phyloP scores from a whole-genome alignment of 1,140 invertebrate species.

The Cylas formicarius region DNA sequence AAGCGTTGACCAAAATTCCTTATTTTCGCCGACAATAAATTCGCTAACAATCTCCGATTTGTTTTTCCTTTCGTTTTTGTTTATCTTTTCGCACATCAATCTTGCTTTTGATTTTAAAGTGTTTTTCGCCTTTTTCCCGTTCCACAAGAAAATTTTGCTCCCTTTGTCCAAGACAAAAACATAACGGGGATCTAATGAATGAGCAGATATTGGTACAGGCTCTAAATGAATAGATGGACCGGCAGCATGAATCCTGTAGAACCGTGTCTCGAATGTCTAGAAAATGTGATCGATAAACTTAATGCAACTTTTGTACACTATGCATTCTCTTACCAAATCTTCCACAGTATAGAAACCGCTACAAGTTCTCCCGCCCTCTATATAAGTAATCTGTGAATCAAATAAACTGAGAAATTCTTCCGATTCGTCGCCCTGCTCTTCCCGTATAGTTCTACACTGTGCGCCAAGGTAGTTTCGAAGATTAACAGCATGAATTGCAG shows the following conservation, averaged over 20 bases:
- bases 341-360: conserved; percentile 98
- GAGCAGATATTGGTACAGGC: conserved; percentile 63
- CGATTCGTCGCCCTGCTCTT: conserved; percentile 94
- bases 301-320: background rate
- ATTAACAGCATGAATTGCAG: conserved; percentile 99
- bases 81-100: conserved; percentile 95
- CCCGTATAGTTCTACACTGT: conserved; percentile 91
- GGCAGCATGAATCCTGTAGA: conserved; percentile 85
- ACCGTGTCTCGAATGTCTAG: conserved; percentile 70
- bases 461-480: conserved; percentile 93
- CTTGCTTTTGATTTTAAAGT: conserved; percentile 92
- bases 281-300: conserved; percentile 21
- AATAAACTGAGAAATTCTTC: conserved; percentile 94
- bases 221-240: conserved; percentile 88
- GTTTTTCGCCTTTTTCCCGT: conserved; percentile 86
- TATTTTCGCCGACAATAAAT: conserved; percentile 70
- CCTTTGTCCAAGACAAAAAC: conserved; percentile 83
- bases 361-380: conserved; percentile 91
- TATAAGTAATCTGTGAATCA: conserved; percentile 87
- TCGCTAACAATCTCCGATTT: conserved; percentile 85
- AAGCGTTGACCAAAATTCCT: conserved; percentile 76
- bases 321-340: conserved; percentile 52
- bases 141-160: conserved; percentile 85
- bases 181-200: conserved; percentile 81
- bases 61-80: conserved; percentile 97